These are phyloP conservation scores for Aulostomus chinensis DNA, from an alignment of 2,797 vertebrate genomes.

Conservation along the genomic window DNA sequence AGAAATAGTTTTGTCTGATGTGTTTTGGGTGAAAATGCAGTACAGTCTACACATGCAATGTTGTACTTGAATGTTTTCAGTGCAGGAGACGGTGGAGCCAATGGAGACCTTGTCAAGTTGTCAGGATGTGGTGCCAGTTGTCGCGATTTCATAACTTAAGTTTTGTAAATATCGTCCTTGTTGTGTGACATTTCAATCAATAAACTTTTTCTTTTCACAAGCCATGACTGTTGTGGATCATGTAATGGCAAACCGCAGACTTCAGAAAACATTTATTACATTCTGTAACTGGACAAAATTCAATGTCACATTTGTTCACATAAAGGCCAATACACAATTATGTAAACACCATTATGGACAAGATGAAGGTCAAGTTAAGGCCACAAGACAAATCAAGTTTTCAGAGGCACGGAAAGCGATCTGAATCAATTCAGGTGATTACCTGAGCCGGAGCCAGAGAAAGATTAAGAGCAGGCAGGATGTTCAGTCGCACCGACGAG, in stretches of 20 bases:
- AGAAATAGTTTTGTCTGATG: too few relatives aligned
- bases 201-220: conserved; percentile 67
- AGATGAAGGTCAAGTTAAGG: conserved; percentile 59
- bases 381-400: conserved; percentile 53
- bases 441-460: conserved; percentile 26
- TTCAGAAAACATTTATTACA: conserved; percentile 81
- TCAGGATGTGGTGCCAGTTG: conserved; percentile 35
- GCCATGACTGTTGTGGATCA: conserved; percentile 4
- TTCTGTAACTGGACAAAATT: conserved; percentile 74
- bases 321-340: conserved; percentile 53
- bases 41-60: background rate
- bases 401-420: conserved; percentile 49
- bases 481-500: conserved; percentile 21
- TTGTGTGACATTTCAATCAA: conserved; percentile 72
- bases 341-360: conserved; percentile 45
- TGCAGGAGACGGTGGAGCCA: conserved; percentile 65
- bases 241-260: conserved; percentile 24
- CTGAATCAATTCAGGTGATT: conserved; percentile 14
- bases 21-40: background rate
- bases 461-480: conserved; percentile 47
- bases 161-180: conserved; percentile 67
- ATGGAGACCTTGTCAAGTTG: conserved; percentile 60
- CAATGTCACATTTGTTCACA: conserved; percentile 69
- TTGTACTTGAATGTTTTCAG: conserved; percentile 44
- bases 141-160: conserved; percentile 47